Percentiles rank a stretch among this genome's conserved stretches.
Conservation (phyloP, 2,113 vertebrate species). For the Siniperca chuatsi region DNA sequence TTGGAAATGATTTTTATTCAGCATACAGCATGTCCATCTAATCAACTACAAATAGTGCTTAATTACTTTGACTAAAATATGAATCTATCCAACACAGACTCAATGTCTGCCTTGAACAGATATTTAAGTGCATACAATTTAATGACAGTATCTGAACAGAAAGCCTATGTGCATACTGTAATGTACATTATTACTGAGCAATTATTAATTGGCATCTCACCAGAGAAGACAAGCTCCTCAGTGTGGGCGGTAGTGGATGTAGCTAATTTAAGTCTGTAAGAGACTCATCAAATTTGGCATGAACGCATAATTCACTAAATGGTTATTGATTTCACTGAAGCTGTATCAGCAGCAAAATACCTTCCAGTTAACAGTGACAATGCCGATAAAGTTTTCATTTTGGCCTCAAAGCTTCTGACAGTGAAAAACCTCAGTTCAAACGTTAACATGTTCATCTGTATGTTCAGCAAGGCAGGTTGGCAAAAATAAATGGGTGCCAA, state of each 20-base stretch:
- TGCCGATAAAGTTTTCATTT: slow-evolving; percentile 50
- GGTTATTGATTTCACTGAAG: slow-evolving; percentile 71
- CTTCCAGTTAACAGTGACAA: slow-evolving; percentile 46
- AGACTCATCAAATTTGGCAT: slow-evolving; percentile 75
- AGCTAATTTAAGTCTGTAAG: slow-evolving; percentile 52
- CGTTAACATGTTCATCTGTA: slow-evolving; percentile 8
- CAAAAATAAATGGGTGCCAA: not conserved
- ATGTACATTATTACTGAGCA: slow-evolving; percentile 73
- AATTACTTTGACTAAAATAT: slow-evolving; percentile 68
- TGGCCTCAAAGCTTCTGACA: slow-evolving; percentile 42
- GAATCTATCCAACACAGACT: slow-evolving; percentile 56
- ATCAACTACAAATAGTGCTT: slow-evolving; percentile 53
- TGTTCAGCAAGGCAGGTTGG: not conserved
- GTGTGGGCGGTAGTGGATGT: slow-evolving; percentile 29
- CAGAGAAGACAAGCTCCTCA: slow-evolving; percentile 30
- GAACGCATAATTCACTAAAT: slow-evolving; percentile 75
- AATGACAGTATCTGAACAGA: slow-evolving; percentile 58
- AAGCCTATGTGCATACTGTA: slow-evolving; percentile 62
- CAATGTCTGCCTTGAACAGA: slow-evolving; percentile 61
- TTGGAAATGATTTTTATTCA: slow-evolving; percentile 32
- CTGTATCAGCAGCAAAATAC: slow-evolving; percentile 72
- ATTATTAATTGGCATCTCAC: slow-evolving; percentile 70
- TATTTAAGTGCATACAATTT: slow-evolving; percentile 55
- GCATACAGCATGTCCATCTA: slow-evolving; percentile 30
- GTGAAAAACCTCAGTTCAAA: not conserved